phyloP scores from a whole-genome alignment of 2,797 vertebrate genomes.

The Chelon labrosus region DNA sequence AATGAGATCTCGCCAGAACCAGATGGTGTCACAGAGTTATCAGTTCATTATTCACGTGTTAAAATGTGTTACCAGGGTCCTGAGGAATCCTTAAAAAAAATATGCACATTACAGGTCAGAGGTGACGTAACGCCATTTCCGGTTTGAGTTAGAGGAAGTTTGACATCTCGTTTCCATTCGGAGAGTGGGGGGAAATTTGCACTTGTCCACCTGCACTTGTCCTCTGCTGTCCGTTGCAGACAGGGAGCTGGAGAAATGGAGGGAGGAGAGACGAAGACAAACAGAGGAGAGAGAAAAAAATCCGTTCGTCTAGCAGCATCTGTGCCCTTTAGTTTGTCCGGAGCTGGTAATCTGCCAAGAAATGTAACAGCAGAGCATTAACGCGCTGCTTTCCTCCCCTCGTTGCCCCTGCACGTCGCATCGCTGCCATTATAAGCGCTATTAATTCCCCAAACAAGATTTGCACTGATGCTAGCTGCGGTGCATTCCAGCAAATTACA shows the following conservation, averaged over 20 bases:
- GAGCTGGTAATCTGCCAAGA: conserved; percentile 93
- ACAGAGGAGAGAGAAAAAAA: conserved; percentile 59
- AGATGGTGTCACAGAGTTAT: conserved; percentile 29
- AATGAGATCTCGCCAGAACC: conserved; percentile 10
- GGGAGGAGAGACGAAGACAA: conserved; percentile 50
- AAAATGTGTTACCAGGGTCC: conserved; percentile 46
- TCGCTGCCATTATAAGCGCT: conserved; percentile 48
- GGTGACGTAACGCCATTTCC: conserved; percentile 46
- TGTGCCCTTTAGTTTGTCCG: conserved; percentile 89
- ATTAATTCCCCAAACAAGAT: conserved; percentile 62
- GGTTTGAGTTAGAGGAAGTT: conserved; percentile 19
- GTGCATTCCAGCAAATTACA: conserved; percentile 27
- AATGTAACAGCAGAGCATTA: conserved; percentile 74
- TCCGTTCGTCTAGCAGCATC: conserved; percentile 74
- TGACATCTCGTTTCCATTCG: conserved; percentile 42
- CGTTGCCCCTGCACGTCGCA: conserved; percentile 56
- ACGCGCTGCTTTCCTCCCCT: conserved; percentile 52
- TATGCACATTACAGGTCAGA: conserved; percentile 52
- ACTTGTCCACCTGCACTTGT: conserved; percentile 55
- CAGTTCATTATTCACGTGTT: conserved; percentile 51
- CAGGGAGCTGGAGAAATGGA: conserved; percentile 43
- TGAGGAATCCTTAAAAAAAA: conserved; percentile 42
- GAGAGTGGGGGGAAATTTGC: background rate
- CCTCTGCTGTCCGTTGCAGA: conserved; percentile 64
- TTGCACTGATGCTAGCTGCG: conserved; percentile 29